Percentiles rank a stretch among this genome's conserved stretches.
phyloP scores from a whole-genome alignment of 2,113 vertebrate species.

The Dipodomys merriami region DNA sequence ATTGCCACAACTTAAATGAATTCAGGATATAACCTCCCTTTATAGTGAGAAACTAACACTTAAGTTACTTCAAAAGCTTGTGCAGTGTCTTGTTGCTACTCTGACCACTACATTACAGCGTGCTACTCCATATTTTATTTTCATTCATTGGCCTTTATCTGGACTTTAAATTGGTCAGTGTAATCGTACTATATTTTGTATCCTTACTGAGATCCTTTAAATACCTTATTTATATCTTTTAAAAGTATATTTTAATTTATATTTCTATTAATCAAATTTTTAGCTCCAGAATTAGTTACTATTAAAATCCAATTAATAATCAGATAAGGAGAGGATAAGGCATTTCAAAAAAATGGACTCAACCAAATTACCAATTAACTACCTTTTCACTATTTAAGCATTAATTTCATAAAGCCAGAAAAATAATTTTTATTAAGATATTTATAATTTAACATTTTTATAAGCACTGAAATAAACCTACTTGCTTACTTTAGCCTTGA shows the following conservation, averaged over 20 bases:
- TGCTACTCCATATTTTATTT: background rate
- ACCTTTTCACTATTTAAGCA: slow-evolving; percentile 16
- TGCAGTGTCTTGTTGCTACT: background rate
- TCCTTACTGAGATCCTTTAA: background rate
- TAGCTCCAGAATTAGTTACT: slow-evolving; percentile 15
- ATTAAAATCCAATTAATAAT: slow-evolving; percentile 3
- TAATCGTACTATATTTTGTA: background rate
- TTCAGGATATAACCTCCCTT: background rate
- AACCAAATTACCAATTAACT: slow-evolving; percentile 11
- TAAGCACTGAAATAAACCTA: slow-evolving; percentile 19
- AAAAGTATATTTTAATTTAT: slow-evolving; percentile 15
- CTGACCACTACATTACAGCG: background rate
- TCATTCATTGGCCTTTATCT: slow-evolving; percentile 9
- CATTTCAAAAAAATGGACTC: background rate
- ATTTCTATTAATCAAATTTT: slow-evolving; percentile 42
- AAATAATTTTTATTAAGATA: slow-evolving; percentile 25
- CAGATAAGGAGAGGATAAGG: background rate
- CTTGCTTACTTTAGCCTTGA: background rate
- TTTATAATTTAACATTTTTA: background rate
- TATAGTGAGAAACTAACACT: background rate
- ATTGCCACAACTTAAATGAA: slow-evolving; percentile 6
- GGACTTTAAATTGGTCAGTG: background rate
- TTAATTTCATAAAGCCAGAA: background rate
- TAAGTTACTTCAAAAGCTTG: background rate
- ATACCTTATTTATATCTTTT: background rate